These are phyloP conservation scores for Heliconius hortense DNA, from an alignment of 2,888 invertebrate genomes.

Conservation along the genomic window DNA sequence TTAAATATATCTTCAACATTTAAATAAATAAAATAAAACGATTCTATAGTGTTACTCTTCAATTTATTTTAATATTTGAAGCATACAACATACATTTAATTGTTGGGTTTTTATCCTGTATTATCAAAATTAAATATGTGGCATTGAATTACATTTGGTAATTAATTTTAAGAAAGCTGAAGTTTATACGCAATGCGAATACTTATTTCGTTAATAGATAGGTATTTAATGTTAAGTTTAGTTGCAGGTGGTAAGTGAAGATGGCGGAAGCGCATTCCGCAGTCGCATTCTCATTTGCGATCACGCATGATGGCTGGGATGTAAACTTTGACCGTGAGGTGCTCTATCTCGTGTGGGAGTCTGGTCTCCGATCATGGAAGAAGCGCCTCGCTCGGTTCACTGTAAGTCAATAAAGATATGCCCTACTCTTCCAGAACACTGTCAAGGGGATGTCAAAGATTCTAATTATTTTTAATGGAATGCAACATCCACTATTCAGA, in stretches of 20 bases:
- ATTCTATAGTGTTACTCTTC: neutral
- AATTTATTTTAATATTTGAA: no score
- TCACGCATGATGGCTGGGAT: slow-evolving; percentile 99
- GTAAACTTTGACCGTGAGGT: slow-evolving; percentile 99
- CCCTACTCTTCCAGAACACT: neutral
- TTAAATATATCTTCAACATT: no score
- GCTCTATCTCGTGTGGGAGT: slow-evolving; percentile 96
- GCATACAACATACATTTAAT: no score
- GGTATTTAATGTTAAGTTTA: neutral
- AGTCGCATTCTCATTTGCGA: slow-evolving; percentile 97
- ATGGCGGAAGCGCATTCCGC: slow-evolving; percentile 99
- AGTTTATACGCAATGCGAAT: neutral
- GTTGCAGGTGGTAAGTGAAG: slow-evolving; percentile 47
- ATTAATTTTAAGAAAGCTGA: neutral
- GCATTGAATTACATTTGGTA: no score
- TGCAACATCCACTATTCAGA: no score
- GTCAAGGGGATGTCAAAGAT: neutral
- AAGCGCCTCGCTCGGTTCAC: slow-evolving; percentile 94
- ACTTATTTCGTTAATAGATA: neutral
- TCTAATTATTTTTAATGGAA: neutral
- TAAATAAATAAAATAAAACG: no score
- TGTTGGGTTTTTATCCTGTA: no score
- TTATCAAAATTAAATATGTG: neutral
- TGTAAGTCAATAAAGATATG: slow-evolving; percentile 82
- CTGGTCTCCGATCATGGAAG: slow-evolving; percentile 97